A percentile compares a stretch with the other conserved stretches of the same genome.
Evolutionary conservation across 1,140 invertebrate genomes (phyloP).

Genomic region (Planococcus citri): DNA sequence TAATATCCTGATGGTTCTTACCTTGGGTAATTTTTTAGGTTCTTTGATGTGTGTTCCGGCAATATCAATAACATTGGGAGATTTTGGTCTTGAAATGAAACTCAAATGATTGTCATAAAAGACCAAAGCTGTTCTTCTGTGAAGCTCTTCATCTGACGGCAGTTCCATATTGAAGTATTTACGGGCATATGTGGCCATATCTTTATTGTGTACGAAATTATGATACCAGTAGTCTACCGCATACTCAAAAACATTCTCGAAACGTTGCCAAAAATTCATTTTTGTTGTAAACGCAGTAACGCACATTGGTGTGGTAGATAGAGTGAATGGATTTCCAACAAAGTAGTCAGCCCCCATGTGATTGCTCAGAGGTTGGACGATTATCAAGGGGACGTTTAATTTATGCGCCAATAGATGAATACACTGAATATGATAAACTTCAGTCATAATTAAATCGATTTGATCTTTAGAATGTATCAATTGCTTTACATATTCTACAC

Average conservation of each 20-base stretch:
- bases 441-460: slow-evolving; percentile 21
- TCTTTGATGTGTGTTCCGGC: slow-evolving; percentile 41
- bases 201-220: neutral
- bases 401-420: slow-evolving; percentile 25
- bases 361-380: neutral
- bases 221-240: neutral
- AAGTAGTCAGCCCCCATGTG: neutral
- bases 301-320: slow-evolving; percentile 38
- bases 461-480: slow-evolving; percentile 19
- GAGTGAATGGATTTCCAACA: slow-evolving; percentile 22
- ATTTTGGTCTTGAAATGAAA: slow-evolving; percentile 36
- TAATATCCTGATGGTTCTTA: too few relatives aligned
- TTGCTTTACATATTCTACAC: neutral
- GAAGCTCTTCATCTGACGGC: neutral
- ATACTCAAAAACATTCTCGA: slow-evolving; percentile 26
- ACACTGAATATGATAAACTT: slow-evolving; percentile 22
- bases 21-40: slow-evolving; percentile 26
- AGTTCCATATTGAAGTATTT: neutral
- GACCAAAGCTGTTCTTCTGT: slow-evolving; percentile 34
- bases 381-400: slow-evolving; percentile 23
- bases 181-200: neutral
- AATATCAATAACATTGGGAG: slow-evolving; percentile 42
- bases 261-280: slow-evolving; percentile 41
- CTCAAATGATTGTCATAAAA: slow-evolving; percentile 43
- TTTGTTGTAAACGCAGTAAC: slow-evolving; percentile 31